Base-by-base conservation (phyloP, 2,797 vertebrate species). In the Lacerta agilis region DNA sequence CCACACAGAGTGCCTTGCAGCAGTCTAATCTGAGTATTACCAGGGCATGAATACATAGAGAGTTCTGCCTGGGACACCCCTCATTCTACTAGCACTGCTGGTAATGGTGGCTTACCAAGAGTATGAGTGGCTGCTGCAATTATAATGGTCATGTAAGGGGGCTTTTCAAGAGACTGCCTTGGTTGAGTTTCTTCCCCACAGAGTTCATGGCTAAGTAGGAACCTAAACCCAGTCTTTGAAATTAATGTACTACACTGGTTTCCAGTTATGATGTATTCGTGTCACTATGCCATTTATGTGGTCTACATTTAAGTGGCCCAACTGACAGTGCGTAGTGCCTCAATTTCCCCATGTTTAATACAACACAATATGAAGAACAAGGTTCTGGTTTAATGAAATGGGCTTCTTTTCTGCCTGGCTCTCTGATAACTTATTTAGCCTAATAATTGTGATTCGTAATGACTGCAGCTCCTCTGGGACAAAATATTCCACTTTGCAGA, bases 401-500 rank as follows among this genome's bases (percentile, higher is more conserved):
- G 85, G 45, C 83, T 55, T 83, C 38, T 87, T 91, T 33, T 85
- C 81, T 43, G 64, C 55, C 27, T 75, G 23, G 49, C 58, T 90
- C 85, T 88, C 72, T 89, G 81, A 80, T 88, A 94, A 83, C 49
- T 0, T 0, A 86, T 79, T 92, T 82, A 90, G 79, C 82, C 76
- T 90, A 89, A 90, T 89, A 81, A 92, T 84, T 86, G 83, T 78
- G 79, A 89, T 55, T 66, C 76, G 80, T 87, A 91, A 90, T 3
- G 76, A 87, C 79, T 89, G 85, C 72, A 75, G 55, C 78, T 90
- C 86, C 79, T 69, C 0, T 0, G 88, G 87, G 85, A 88, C 8
- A 3, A 76, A 58, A 87, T 36, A 80, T 91, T 85, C 87, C 89
- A 43, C 77, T 88, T 85, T 89, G 86, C 43, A 82, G 82, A 82